Base-by-base conservation (phyloP, 2,797 vertebrate genomes). In the Periparus ater region DNA sequence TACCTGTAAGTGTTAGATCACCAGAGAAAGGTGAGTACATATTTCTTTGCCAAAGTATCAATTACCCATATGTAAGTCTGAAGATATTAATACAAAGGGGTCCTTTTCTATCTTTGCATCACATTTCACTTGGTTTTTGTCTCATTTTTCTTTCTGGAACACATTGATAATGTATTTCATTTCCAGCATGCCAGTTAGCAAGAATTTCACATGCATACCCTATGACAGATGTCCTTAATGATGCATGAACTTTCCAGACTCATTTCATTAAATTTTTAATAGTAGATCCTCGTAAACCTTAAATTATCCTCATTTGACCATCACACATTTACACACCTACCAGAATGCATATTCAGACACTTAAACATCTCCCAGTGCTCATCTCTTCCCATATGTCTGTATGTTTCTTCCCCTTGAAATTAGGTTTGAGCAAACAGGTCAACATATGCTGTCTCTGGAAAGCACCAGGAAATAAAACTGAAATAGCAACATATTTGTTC, bases 261-360 rank as follows among this genome's bases (percentile, higher is more conserved):
- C 14, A 67, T 92, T 95, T 92, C 50, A 91, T 90, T 93, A 75
- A 95, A 85, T 15, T 88, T 95, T 93, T 85, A 95, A 67, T 36
- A 92, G 38, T 30, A 91, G 63, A 84, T 75, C 54, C 22, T 78
- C 40, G 3, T 63, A 96, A 93, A 82, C 13, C n/a, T 89, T 60
- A 38, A 91, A 91, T 77, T 95, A 73, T 61, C 78, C 51, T 92
- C 66, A 51, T 61, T 30, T 83, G 72, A 83, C 72, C 54, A 77
- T 60, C 61, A 67, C 19, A 50, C 17, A 58, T 22, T 77, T 78
- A 53, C 26, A 76, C 40, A 68, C 20, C 54, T 88, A 73, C 6
- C 60, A 74, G 54, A 83, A 77, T 45, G 55, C 4, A 16, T 60
- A 71, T 94, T 58, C 50, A 80, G 57, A 30, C 9, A 61, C 32